phyloP scores from a whole-genome alignment of 1,140 invertebrate species.

The Drosophila obscura region DNA sequence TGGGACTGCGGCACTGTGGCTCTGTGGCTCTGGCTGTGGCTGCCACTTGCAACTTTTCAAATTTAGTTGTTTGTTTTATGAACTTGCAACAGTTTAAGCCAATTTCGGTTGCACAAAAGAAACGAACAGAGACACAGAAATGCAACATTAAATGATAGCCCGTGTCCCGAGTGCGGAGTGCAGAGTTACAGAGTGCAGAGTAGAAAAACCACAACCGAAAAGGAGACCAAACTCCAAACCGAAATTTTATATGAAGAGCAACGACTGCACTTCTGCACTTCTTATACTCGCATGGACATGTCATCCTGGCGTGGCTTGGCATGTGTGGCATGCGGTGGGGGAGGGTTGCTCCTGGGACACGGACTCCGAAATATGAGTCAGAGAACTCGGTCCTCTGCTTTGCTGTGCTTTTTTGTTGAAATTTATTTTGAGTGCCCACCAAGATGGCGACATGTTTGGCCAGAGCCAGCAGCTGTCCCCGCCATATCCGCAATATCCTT shows the following conservation, averaged over 20 bases:
- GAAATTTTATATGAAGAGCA: conserved; percentile 12
- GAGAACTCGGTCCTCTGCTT: conserved; percentile 4
- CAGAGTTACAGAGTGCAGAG: neutral
- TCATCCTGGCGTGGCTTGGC: conserved; percentile 5
- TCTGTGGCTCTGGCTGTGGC: conserved; percentile 16
- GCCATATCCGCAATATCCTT: conserved; percentile 51
- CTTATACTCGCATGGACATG: conserved; percentile 6
- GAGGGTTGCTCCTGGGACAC: neutral
- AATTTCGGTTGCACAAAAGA: conserved; percentile 50
- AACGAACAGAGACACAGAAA: conserved; percentile 24
- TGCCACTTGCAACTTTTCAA: conserved; percentile 67
- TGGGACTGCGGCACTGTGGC: neutral
- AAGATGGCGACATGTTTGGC: conserved; percentile 54
- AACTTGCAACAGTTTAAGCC: conserved; percentile 68
- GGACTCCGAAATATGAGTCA: conserved; percentile 13
- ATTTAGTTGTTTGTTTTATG: conserved; percentile 71
- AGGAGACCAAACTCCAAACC: conserved; percentile 1
- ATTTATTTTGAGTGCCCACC: conserved; percentile 54
- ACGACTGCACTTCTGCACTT: conserved; percentile 8
- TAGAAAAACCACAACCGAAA: conserved; percentile 32
- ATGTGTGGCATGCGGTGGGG: neutral
- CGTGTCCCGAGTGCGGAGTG: conserved; percentile 9
- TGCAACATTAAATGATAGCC: conserved; percentile 36
- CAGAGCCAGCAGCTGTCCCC: conserved; percentile 40
- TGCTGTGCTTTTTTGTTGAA: conserved; percentile 35